phyloP scores from a whole-genome alignment of 1,140 invertebrate species.

The Drosophila funebris region DNA sequence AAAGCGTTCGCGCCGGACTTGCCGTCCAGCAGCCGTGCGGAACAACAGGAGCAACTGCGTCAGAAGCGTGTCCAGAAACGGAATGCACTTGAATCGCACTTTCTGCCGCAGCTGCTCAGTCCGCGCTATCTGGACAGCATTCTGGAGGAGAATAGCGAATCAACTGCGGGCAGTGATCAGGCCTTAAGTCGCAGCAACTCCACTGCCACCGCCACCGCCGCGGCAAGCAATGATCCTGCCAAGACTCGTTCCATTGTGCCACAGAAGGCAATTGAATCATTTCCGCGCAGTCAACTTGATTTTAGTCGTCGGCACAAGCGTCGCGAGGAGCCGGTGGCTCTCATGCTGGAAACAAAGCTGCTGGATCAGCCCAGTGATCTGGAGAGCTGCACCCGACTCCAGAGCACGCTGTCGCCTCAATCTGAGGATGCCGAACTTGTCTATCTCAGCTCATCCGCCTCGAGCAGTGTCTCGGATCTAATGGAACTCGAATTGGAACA shows the following conservation, averaged over 20 bases:
- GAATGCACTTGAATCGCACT: conserved; percentile 85
- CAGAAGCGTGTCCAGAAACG: conserved; percentile 84
- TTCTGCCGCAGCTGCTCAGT: conserved; percentile 85
- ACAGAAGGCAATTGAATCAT: conserved; percentile 57
- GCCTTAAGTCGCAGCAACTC: conserved; percentile 18
- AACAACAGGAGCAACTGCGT: conserved; percentile 71
- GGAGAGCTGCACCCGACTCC: conserved; percentile 66
- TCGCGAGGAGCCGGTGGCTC: conserved; percentile 66
- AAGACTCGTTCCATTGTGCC: conserved; percentile 16
- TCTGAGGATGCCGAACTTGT: conserved; percentile 75
- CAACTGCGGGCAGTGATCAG: conserved; percentile 54
- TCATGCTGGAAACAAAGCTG: conserved; percentile 70
- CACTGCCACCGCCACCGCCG: no score
- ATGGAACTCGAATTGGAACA: conserved; percentile 74
- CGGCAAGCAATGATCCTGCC: conserved; percentile 5
- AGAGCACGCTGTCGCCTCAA: conserved; percentile 61
- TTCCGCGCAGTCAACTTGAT: conserved; percentile 75
- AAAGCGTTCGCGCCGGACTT: conserved; percentile 32
- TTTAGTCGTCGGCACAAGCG: conserved; percentile 60
- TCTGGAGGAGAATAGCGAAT: conserved; percentile 86
- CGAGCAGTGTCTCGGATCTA: conserved; percentile 77
- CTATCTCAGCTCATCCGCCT: conserved; percentile 76
- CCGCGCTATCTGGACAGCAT: conserved; percentile 87
- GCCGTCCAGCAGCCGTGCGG: conserved; percentile 54
- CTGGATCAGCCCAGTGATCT: conserved; percentile 64